A percentile compares a stretch with the other conserved stretches of the same genome.
Evolutionary conservation across 2,113 vertebrate species (phyloP).

Genomic region (Cyanoderma ruficeps): DNA sequence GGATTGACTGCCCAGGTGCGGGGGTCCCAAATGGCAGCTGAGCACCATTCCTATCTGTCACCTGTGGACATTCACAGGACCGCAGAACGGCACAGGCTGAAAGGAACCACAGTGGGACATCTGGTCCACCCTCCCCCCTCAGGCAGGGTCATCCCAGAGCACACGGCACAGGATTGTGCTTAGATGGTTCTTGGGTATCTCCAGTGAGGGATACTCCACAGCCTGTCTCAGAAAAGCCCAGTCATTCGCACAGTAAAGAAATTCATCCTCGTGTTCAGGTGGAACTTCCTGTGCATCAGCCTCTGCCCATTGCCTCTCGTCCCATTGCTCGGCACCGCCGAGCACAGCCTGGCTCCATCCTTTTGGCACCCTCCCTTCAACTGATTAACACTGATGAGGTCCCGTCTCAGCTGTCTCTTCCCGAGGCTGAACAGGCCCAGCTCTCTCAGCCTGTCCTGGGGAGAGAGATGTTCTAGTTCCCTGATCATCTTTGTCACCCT

Average conservation of each 20-base stretch:
- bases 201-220: not conserved
- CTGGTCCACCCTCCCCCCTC: not conserved
- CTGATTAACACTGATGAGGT: not conserved
- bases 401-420: not conserved
- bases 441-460: not conserved
- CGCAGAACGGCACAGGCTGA: not conserved
- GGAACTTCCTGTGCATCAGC: not conserved
- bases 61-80: too few relatives aligned
- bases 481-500: not conserved
- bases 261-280: accelerated
- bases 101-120: not conserved
- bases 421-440: not conserved
- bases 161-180: not conserved
- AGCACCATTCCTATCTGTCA: too few relatives aligned
- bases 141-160: not conserved
- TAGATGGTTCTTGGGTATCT: too few relatives aligned
- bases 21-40: not conserved
- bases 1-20: accelerated
- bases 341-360: not conserved
- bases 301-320: not conserved
- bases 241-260: not conserved
- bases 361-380: not conserved
- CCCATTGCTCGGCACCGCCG: not conserved
- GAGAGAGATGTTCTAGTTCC: not conserved
- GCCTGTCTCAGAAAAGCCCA: accelerated